Evolutionary conservation across 1,140 invertebrate species (phyloP), one percentile per base, ranked within the genome.

Genomic region (Drosophila pachea): DNA sequence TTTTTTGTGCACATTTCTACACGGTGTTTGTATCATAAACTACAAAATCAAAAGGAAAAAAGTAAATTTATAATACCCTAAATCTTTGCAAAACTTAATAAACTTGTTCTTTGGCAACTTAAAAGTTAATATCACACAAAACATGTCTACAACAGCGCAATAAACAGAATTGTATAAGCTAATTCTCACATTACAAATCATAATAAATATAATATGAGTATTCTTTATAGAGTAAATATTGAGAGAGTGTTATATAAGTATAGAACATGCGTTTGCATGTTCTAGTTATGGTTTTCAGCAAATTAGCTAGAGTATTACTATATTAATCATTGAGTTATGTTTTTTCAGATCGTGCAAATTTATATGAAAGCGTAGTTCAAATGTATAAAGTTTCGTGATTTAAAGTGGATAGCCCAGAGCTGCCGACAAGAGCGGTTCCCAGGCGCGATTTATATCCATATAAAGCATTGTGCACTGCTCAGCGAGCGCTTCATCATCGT

Each of bases 401-500:
- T 77, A 87, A 42, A 74, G 66, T 5, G 83, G 86, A 69, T 86
- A 88, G 8, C 87, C 87, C 31, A 89, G 53, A 2, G 88, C 88
- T 31, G 88, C 88, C 4, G 86, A 74, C 33, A 89, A 61, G 47
- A 89, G 55, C 0, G 87, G 88, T 33, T 89, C 88, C 88, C 88
- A 89, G 14, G 87, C 77, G n/a, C 78, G 73, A 71, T 89, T 88
- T 16, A 88, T 88, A 48, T 89, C 86, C 54, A 88, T 69, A 60
- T 88, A 88, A 4, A 89, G 73, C 49, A 74, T 65, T 29, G 76
- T 88, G 43, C 87, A 89, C 55, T 89, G 87, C 50, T 89, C 86
- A 7, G 86, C 77, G 11, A 89, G 60, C n/a, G 61, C 40, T 59
- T 89, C 88, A 50, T 87, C 86, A 33, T 89, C 88, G 52, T 88